Evolutionary conservation across 2,888 invertebrate genomes (phyloP), one percentile per base, ranked within the genome.

Genomic region (Metellina segmentata): DNA sequence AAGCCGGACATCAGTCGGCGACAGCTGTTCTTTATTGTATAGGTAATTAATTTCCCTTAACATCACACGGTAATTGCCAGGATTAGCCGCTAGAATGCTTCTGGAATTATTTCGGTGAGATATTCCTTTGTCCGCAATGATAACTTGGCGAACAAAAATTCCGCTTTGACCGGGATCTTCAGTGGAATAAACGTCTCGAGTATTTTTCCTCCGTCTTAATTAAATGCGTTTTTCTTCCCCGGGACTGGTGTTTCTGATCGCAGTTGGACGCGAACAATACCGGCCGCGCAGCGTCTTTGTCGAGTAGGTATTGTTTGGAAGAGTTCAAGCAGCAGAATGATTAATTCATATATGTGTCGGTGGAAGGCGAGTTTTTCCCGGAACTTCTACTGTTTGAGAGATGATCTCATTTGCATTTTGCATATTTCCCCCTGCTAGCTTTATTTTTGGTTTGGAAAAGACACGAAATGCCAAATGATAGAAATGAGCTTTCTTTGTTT

Each of bases 91-190:
- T 72, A 78, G 85, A 90, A 82, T 52, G 77, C 82, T 52, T 81
- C 49, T 8, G 19, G 52, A 82, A 85, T 85, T 53, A 79, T 83
- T 85, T 89, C 8, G 34, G 53, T 34, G 71, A 61, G 52, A 78
- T 71, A 83, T 85, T 78, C 53, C 83, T 48, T 82, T 82, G 74
- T 81, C 81, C 53, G 70, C 61, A 52, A 72, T 48, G 85, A 85
- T 78, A 89, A 79, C 83, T 83, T 79, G 82, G 85, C 69, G 78
- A 83, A 78, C 69, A 89, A 89, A 89, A 89, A 89, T 89, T 51
- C 51, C 8, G 77, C 49, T 82, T 82, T 85, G 48, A 48, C 20
- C 13, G 75, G 51, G 53, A 52, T 20, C 61, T 85, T 53, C 61
- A 69, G 19, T 53, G 53, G 74, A 70, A 86, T 78, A 75, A 19